Percentiles rank a stretch among this genome's conserved stretches.
Evolutionary conservation across 2,797 vertebrate species (phyloP).

Genomic region (Yasuhikotakia modesta): DNA sequence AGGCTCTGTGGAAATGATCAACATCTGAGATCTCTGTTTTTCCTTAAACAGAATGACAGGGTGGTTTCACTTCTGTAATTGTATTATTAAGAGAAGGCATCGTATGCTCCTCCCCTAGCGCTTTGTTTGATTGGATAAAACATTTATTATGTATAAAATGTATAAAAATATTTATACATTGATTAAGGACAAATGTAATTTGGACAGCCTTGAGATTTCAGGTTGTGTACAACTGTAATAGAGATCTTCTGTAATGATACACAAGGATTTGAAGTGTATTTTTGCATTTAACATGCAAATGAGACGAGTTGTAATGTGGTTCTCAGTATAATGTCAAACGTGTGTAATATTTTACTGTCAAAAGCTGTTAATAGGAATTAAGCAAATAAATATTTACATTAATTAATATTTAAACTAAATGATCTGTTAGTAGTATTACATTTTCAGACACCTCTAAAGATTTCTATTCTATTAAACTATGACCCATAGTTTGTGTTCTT

Average conservation of each 20-base stretch:
- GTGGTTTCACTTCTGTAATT: neutral
- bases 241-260: neutral
- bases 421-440: too few relatives aligned
- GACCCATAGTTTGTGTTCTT: too few relatives aligned
- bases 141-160: too few relatives aligned
- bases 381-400: constrained; percentile 18
- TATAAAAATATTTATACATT: too few relatives aligned
- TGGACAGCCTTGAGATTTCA: constrained; percentile 36
- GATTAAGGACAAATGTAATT: constrained; percentile 52
- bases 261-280: neutral
- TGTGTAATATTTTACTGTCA: too few relatives aligned
- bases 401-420: constrained; percentile 28
- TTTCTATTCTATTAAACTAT: neutral
- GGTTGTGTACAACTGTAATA: neutral
- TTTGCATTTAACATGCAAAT: neutral
- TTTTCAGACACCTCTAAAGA: too few relatives aligned
- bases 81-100: neutral
- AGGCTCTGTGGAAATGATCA: constrained; percentile 31
- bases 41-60: constrained; percentile 15
- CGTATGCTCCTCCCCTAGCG: constrained; percentile 13
- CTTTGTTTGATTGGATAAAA: constrained; percentile 58
- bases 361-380: neutral
- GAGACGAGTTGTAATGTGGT: neutral
- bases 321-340: neutral
- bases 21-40: constrained; percentile 18